phyloP scores from a whole-genome alignment of 1,140 invertebrate species.

The Thaumetopoea pityocampa region DNA sequence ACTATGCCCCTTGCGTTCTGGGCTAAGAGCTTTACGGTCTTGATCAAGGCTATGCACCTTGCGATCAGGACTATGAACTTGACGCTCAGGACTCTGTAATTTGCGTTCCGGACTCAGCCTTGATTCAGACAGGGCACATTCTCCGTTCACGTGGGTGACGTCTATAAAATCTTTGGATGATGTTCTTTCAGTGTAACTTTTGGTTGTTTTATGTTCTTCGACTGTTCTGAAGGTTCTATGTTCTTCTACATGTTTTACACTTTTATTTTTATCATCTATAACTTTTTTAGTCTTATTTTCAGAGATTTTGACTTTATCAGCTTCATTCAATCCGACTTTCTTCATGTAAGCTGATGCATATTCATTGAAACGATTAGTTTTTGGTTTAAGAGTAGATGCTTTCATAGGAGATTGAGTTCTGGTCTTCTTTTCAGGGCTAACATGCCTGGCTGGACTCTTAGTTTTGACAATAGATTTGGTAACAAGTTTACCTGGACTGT shows the following conservation, averaged over 20 bases:
- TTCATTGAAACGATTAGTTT: constrained; percentile 60
- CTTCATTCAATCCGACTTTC: constrained; percentile 58
- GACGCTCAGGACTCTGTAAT: constrained; percentile 11
- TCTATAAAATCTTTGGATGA: constrained; percentile 50
- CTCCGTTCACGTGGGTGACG: constrained; percentile 38
- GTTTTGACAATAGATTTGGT: constrained; percentile 29
- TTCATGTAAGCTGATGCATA: constrained; percentile 73
- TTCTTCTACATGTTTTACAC: constrained; percentile 20
- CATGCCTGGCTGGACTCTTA: constrained; percentile 41
- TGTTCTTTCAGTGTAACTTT: constrained; percentile 33
- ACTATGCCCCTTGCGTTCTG: constrained; percentile 14
- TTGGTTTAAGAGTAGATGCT: constrained; percentile 36
- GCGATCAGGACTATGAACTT: constrained; percentile 8
- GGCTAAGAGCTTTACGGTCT: constrained; percentile 5
- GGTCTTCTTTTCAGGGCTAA: constrained; percentile 54
- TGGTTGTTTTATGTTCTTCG: constrained; percentile 30
- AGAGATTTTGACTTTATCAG: constrained; percentile 35
- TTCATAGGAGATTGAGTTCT: constrained; percentile 51
- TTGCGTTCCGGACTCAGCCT: constrained; percentile 21
- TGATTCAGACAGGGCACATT: constrained; percentile 53
- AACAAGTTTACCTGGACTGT: constrained; percentile 44
- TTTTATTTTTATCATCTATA: constrained; percentile 25
- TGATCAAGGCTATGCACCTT: constrained; percentile 21
- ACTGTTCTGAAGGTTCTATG: constrained; percentile 9
- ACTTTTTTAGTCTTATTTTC: constrained; percentile 37